Base-by-base conservation (phyloP, 2,888 invertebrate species). In the Amphiduros pacificus region DNA sequence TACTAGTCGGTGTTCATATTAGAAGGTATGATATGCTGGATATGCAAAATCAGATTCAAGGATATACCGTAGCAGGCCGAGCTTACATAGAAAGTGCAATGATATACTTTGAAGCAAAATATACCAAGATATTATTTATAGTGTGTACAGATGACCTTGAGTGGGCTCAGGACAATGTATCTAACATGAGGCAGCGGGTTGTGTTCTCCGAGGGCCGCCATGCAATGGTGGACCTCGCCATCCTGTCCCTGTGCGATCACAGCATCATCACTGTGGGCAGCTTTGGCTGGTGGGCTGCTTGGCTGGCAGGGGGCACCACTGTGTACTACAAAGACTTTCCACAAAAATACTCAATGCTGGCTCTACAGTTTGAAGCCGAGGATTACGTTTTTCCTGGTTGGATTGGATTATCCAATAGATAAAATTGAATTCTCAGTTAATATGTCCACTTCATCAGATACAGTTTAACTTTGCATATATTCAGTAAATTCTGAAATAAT, bases 231-330 rank as follows among this genome's bases (percentile, higher is more conserved):
- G 83, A 83, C 65, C 65, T 83, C 60, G 78, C 80, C 3, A 73
- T 78, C 3, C 65, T 83, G 55, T 62, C 75, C 1, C 69, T 66
- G 14, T 77, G 79, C 69, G 73, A 82, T 68, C 77, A 78, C 56
- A 70, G 76, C 22, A 75, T 83, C 28, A 74, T 82, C 54, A 73
- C 73, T 3, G 69, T 79, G 1, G 83, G 83, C 1, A 79, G 82
- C 0, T 83, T 77, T 65, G 78, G 79, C n/a, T 83, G 83, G 83
- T 83, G 83, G 83, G 77, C 76, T 3, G 81, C 77, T 2, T 83
- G 77, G 66, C 65, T 83, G 26, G 71, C 73, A 17, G 64, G 67
- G n/a, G 80, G 81, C 4, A 72, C 74, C 36, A 75, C 76, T 0
- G 61, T 80, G 24, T 81, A 82, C 67, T 83, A 77, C 67, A 74